These are phyloP conservation scores for Squalus acanthias DNA, from an alignment of 2,797 vertebrate genomes.

Conservation along the genomic window DNA sequence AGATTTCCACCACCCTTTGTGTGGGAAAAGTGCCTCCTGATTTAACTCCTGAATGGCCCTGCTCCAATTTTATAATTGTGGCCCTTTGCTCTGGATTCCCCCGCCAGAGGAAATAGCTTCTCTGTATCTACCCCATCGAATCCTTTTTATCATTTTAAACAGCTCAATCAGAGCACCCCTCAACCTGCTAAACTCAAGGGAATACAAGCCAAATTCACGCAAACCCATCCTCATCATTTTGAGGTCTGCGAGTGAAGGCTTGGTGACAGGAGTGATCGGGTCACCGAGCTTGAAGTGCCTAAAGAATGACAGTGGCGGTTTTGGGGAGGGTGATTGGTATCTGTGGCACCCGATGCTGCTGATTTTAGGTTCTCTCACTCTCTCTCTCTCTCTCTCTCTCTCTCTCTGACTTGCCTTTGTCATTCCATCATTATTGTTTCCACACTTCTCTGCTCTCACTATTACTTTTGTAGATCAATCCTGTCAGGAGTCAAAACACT, in stretches of 20 bases:
- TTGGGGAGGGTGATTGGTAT: neutral
- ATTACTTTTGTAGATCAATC: neutral
- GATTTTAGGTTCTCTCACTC: neutral
- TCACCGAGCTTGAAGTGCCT: neutral
- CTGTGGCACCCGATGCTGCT: neutral
- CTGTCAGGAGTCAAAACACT: neutral
- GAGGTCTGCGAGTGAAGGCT: neutral
- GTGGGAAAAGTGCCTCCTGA: neutral
- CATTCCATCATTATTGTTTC: neutral
- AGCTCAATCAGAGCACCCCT: neutral
- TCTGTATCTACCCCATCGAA: neutral
- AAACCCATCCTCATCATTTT: neutral
- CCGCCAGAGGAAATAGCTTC: neutral
- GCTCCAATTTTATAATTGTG: neutral
- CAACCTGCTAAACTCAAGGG: neutral
- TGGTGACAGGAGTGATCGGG: neutral
- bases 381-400: neutral
- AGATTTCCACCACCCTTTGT: neutral
- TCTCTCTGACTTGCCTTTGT: neutral
- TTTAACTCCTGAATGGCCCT: neutral
- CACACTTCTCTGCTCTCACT: neutral
- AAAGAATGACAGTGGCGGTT: neutral
- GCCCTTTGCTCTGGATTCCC: neutral
- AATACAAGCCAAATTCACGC: neutral
- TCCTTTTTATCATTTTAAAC: neutral